phyloP scores from a whole-genome alignment of 2,888 invertebrate genomes.

The Spodoptera littoralis region DNA sequence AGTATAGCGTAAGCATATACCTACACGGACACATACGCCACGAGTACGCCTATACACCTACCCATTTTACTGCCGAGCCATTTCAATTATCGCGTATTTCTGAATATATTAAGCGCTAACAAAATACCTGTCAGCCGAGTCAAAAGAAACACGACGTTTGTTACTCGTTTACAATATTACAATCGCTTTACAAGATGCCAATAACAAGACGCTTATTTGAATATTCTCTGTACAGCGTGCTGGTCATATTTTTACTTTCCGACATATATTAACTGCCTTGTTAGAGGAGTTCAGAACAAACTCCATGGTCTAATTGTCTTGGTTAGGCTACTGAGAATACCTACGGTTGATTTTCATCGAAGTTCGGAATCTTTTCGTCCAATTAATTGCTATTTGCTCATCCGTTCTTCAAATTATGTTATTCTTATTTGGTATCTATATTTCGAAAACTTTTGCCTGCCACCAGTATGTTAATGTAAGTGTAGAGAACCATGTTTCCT shows the following conservation, averaged over 20 bases:
- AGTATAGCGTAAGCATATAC: constrained; percentile 11
- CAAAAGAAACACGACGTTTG: constrained; percentile 41
- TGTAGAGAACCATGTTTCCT: neutral
- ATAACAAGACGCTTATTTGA: constrained; percentile 29
- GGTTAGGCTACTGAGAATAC: too few relatives aligned
- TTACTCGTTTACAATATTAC: constrained; percentile 30
- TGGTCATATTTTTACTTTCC: constrained; percentile 1
- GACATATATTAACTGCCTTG: neutral
- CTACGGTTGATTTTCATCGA: too few relatives aligned
- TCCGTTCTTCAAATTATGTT: too few relatives aligned
- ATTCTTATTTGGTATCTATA: too few relatives aligned
- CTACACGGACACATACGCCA: constrained; percentile 8
- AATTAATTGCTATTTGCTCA: too few relatives aligned
- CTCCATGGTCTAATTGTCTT: too few relatives aligned
- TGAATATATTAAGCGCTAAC: constrained; percentile 36
- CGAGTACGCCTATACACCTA: constrained; percentile 11
- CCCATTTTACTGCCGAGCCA: constrained; percentile 36
- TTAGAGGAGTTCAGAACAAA: too few relatives aligned
- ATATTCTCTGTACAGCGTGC: constrained; percentile 3
- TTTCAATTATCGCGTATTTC: constrained; percentile 51
- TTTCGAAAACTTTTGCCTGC: too few relatives aligned
- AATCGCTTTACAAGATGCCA: constrained; percentile 27
- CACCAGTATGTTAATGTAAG: too few relatives aligned
- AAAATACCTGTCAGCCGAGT: constrained; percentile 36
- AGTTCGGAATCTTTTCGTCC: too few relatives aligned